Conservation (phyloP, 2,888 invertebrate genomes). For the Xylophagus ater region DNA sequence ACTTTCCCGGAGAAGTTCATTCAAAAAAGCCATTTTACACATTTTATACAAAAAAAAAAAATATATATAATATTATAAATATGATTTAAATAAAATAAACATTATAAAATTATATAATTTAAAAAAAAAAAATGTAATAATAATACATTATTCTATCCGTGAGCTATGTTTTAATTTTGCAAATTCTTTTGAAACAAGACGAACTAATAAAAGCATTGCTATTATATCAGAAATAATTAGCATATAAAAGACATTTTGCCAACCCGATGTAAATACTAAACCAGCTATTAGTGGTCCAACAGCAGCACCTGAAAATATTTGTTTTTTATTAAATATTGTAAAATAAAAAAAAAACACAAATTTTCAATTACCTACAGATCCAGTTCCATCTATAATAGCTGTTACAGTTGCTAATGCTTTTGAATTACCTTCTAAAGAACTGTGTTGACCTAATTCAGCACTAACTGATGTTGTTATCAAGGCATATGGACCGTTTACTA, state of each 20-base stretch:
- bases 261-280: conserved; percentile 59
- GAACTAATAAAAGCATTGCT: conserved; percentile 57
- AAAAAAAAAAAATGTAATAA: too few species aligned
- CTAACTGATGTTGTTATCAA: conserved; percentile 94
- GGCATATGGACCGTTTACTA: conserved; percentile 94
- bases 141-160: conserved; percentile 27
- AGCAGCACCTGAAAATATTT: conserved; percentile 59
- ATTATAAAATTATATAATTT: too few species aligned
- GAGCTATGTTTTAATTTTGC: conserved; percentile 24
- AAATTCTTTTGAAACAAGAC: conserved; percentile 44
- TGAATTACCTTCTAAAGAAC: conserved; percentile 69
- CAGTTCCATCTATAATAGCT: conserved; percentile 94
- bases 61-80: too few species aligned
- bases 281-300: conserved; percentile 85
- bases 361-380: conserved; percentile 39
- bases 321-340: not conserved
- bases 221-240: conserved; percentile 69
- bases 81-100: too few species aligned
- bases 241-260: conserved; percentile 86
- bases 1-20: too few species aligned
- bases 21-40: too few species aligned
- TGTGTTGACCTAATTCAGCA: conserved; percentile 80
- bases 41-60: too few species aligned
- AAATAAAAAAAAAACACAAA: conserved; percentile 1
- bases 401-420: conserved; percentile 94